Base-by-base conservation (phyloP, 2,113 vertebrate genomes). In the Callopanchax toddi region DNA sequence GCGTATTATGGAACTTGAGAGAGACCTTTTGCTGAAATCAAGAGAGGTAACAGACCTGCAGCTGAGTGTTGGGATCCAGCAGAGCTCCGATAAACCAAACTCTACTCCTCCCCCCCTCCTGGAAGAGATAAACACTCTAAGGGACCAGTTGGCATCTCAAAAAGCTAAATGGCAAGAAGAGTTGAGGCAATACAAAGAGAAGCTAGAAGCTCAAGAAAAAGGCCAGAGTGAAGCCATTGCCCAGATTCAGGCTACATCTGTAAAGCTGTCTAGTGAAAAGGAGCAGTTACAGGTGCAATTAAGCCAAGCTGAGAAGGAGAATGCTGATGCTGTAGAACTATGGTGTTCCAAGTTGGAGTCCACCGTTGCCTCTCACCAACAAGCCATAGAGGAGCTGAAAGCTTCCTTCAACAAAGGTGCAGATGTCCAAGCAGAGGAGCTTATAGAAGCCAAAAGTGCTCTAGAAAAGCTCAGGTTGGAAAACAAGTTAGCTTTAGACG, bases 1-100 rank as follows among this genome's bases (percentile, higher is more conserved):
- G 37, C 95, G 94, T 29, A 99, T 99, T 69, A 96, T 99, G 95
- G 96, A 99, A 67, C 91, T 99, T 58, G 96, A 99, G 75, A 93
- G 89, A 82, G 96, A 99, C 65, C 93, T 99, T 42, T 83, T 91
- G 0, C 73, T 95, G 80, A 89, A 93, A 70, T 90, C 78, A 25
- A 94, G 96, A 81, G 97, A 98, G 58, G 96, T 94, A 20, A 69
- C 93, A 6, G 95, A 96, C 67, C 92, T 99, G 32, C 94, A 92
- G 29, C 91, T 95, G 52, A 93, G 92, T 64, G 68, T 98, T 18
- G 93, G 94, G 55, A 88, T 92, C 70, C 92, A 75, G 49, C 92
- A 92, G 25, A 94, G 90, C 22, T 49, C 90, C 0, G 92, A 88
- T 1, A 92, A 91, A 13, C 88, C 93, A 17, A 91, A 95, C 48